Percentiles rank a stretch among this genome's conserved stretches.
Evolutionary conservation across 64 coral and sea anemone species (phyloP).

Genomic region (Stichodactyla helianthus): DNA sequence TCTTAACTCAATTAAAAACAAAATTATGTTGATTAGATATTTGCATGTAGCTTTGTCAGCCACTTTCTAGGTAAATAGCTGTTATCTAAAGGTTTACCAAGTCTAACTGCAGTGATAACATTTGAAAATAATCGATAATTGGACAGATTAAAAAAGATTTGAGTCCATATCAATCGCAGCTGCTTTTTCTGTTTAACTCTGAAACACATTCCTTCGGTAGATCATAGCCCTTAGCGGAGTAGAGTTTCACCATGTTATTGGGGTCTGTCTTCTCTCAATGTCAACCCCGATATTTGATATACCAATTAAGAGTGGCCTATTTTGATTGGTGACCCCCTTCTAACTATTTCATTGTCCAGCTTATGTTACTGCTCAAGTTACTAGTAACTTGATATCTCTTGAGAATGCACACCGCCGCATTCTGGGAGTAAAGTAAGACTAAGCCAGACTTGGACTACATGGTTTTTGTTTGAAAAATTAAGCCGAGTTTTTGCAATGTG

Average conservation of each 20-base stretch:
- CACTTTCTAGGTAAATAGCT: not conserved
- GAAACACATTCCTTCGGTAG: not conserved
- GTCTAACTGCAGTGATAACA: not conserved
- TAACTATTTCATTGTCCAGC: slow-evolving; percentile 30
- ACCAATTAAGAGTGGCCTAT: slow-evolving; percentile 28
- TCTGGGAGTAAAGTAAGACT: slow-evolving; percentile 49
- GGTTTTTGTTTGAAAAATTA: not conserved
- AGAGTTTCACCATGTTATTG: not conserved
- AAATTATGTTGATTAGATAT: not conserved
- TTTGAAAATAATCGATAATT: not conserved
- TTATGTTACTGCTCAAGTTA: slow-evolving; percentile 44
- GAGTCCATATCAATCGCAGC: not conserved
- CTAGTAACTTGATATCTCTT: slow-evolving; percentile 12
- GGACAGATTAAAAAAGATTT: not conserved
- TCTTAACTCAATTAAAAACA: slow-evolving; percentile 12
- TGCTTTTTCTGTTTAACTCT: not conserved
- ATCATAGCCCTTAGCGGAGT: not conserved
- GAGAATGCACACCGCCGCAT: not conserved
- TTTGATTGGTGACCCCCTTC: slow-evolving; percentile 43
- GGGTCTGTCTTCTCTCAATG: slow-evolving; percentile 58
- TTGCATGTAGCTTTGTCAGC: not conserved
- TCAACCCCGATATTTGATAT: slow-evolving; percentile 58
- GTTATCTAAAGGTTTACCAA: not conserved
- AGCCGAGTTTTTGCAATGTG: slow-evolving; percentile 64
- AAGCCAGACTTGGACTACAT: slow-evolving; percentile 64